phyloP scores from a whole-genome alignment of 2,888 invertebrate species.

The Lasioglossum lativentre region DNA sequence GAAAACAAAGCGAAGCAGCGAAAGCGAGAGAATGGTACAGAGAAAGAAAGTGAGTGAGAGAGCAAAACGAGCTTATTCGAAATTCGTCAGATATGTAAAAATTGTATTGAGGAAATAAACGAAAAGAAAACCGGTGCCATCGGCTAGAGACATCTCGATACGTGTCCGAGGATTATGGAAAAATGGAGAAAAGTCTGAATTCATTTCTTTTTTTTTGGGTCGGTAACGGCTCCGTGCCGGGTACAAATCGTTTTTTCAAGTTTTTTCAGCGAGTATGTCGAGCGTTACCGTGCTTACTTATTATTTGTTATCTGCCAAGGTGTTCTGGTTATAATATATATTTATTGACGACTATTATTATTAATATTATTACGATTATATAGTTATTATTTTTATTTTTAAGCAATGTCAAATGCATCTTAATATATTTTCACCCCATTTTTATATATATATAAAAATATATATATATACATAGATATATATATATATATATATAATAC shows the following conservation, averaged over 20 bases:
- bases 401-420: constrained; percentile 84
- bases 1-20: constrained; percentile 39
- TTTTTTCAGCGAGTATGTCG: constrained; percentile 69
- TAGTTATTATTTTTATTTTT: constrained; percentile 78
- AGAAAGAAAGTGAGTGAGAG: background rate
- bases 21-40: background rate
- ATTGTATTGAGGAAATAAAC: constrained; percentile 59
- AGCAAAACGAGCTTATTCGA: constrained; percentile 60
- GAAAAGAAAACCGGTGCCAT: constrained; percentile 60
- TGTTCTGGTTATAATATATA: constrained; percentile 85
- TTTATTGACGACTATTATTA: constrained; percentile 82
- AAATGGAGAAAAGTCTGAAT: constrained; percentile 61
- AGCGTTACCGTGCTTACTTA: constrained; percentile 84
- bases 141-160: constrained; percentile 59
- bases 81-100: constrained; percentile 59
- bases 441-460: constrained; percentile 61
- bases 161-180: constrained; percentile 44
- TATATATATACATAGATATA: constrained; percentile 58
- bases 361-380: constrained; percentile 74
- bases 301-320: constrained; percentile 84
- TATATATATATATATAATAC: constrained; percentile 72
- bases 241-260: constrained; percentile 71
- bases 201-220: constrained; percentile 37
- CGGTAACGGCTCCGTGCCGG: constrained; percentile 73
- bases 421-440: constrained; percentile 85